These are phyloP conservation scores for Formica aserva DNA, from an alignment of 2,888 invertebrate genomes.

Conservation along the genomic window DNA sequence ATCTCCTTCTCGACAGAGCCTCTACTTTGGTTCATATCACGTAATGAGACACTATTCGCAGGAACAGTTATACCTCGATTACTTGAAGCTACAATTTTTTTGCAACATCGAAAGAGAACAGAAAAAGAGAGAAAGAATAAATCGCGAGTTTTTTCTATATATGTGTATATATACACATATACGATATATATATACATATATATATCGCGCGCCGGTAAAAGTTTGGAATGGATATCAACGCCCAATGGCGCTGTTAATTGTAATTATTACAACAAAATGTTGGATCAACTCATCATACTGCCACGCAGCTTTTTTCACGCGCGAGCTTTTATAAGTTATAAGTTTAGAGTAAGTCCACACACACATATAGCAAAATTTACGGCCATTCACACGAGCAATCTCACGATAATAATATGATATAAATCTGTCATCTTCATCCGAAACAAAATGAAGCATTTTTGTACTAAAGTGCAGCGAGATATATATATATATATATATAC, in stretches of 20 bases:
- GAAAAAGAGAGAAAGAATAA: constrained; percentile 55
- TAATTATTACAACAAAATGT: constrained; percentile 39
- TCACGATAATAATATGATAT: constrained; percentile 77
- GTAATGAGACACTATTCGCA: constrained; percentile 72
- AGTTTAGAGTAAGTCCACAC: constrained; percentile 46
- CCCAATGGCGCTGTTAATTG: constrained; percentile 20
- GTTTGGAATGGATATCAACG: constrained; percentile 50
- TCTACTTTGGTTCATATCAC: constrained; percentile 72
- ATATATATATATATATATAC: constrained; percentile 12
- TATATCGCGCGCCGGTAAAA: constrained; percentile 32
- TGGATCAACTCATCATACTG: constrained; percentile 30
- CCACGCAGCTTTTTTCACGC: constrained; percentile 24
- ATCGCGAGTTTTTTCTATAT: constrained; percentile 28
- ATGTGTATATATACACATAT: constrained; percentile 4
- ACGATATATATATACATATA: background rate
- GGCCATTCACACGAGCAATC: constrained; percentile 75
- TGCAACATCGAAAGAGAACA: constrained; percentile 54
- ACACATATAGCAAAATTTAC: constrained; percentile 73
- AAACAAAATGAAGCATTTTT: constrained; percentile 84
- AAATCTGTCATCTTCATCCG: constrained; percentile 78
- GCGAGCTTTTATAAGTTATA: constrained; percentile 54
- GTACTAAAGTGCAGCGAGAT: constrained; percentile 85
- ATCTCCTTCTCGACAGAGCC: constrained; percentile 22
- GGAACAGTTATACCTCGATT: constrained; percentile 70
- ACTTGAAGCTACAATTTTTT: constrained; percentile 51